Conservation (phyloP, 2,888 invertebrate genomes). For the Plebejus melissa region DNA sequence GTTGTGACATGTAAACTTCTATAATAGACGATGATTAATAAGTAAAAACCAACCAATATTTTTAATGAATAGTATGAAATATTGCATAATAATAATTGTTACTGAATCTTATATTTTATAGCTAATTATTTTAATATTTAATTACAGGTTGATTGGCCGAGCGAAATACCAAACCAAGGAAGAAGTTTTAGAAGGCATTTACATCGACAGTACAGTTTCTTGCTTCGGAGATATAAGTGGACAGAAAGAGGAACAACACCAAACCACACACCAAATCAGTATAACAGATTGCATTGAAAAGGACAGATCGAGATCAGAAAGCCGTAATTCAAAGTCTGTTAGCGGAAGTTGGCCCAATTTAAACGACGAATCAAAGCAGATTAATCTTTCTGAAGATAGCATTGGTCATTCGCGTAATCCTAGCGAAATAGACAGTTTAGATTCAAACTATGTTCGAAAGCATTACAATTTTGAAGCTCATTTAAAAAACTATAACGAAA, state of each 20-base stretch:
- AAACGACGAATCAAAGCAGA: slow-evolving; percentile 65
- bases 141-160: slow-evolving; percentile 70
- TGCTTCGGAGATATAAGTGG: slow-evolving; percentile 74
- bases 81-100: neutral
- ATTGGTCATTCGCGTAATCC: slow-evolving; percentile 72
- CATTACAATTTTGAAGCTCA: slow-evolving; percentile 76
- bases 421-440: slow-evolving; percentile 79
- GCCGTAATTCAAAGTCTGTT: slow-evolving; percentile 61
- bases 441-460: slow-evolving; percentile 79
- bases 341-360: slow-evolving; percentile 73
- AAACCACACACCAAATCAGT: slow-evolving; percentile 43
- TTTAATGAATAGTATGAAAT: too few relatives aligned
- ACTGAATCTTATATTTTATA: neutral
- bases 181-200: slow-evolving; percentile 73
- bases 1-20: neutral
- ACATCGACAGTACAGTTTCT: slow-evolving; percentile 73
- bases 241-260: slow-evolving; percentile 52
- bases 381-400: slow-evolving; percentile 70
- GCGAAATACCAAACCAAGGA: slow-evolving; percentile 74
- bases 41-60: too few relatives aligned
- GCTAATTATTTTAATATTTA: slow-evolving; percentile 22
- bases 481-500: slow-evolving; percentile 65
- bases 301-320: slow-evolving; percentile 60
- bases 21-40: too few relatives aligned
- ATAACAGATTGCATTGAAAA: slow-evolving; percentile 55